Conservation (phyloP, 2,113 vertebrate genomes). For the Mungos mungo region DNA sequence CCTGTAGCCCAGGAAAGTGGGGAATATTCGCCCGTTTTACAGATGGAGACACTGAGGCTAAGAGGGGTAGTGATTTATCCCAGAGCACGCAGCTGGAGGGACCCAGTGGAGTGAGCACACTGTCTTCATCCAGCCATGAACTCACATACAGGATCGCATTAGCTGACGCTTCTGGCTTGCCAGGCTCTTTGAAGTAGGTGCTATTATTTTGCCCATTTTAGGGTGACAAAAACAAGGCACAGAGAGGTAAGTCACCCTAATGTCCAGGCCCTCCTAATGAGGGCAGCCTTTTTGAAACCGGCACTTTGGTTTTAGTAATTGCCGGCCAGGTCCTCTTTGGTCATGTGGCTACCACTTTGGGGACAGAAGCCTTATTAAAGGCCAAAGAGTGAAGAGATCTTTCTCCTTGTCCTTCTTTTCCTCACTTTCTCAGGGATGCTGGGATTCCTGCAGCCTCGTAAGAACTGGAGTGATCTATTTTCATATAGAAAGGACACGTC, state of each 20-base stretch:
- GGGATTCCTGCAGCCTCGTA: not conserved
- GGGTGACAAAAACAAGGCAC: not conserved
- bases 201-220: not conserved
- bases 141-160: not conserved
- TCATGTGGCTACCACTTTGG: not conserved
- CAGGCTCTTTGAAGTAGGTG: not conserved
- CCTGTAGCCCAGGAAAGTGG: not conserved
- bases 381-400: not conserved
- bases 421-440: not conserved
- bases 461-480: not conserved
- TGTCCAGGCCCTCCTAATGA: rapidly evolving
- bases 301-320: not conserved
- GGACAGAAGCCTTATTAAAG: not conserved
- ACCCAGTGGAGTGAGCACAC: rapidly evolving
- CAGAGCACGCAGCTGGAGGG: not conserved
- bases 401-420: not conserved
- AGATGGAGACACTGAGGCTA: not conserved
- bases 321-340: not conserved
- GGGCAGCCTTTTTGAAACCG: not conserved
- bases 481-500: not conserved
- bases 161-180: rapidly evolving
- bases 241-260: too few species aligned
- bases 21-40: not conserved
- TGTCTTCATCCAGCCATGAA: rapidly evolving
- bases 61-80: not conserved